Percentiles rank a stretch among this genome's conserved stretches.
These are phyloP conservation scores for Horisme vitalbata DNA, from an alignment of 2,888 invertebrate genomes.

Conservation along the genomic window DNA sequence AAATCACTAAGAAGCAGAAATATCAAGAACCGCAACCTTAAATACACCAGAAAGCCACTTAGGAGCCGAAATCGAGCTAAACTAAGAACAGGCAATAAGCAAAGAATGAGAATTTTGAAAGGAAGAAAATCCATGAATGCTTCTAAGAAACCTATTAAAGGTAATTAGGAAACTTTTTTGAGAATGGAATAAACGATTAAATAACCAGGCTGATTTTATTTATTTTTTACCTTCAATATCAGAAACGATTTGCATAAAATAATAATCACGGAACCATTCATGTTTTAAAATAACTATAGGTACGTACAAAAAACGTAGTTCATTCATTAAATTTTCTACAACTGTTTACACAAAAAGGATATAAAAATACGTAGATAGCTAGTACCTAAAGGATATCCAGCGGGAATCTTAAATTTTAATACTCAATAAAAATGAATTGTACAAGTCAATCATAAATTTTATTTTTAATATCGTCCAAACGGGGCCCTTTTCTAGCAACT, in stretches of 20 bases:
- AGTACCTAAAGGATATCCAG: no score
- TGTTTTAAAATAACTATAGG: no score
- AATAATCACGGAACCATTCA: no score
- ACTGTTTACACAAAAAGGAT: no score
- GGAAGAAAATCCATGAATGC: conserved; percentile 2
- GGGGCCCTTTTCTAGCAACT: no score
- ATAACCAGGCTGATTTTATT: conserved; percentile 12
- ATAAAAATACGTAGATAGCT: no score
- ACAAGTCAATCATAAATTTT: no score
- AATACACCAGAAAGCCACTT: background rate
- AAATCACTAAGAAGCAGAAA: background rate
- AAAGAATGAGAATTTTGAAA: background rate
- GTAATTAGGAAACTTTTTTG: conserved; percentile 9
- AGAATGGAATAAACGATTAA: conserved; percentile 17
- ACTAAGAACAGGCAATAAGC: background rate
- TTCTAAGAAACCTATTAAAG: conserved; percentile 7
- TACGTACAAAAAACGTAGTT: no score
- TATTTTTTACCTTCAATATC: background rate
- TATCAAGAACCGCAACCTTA: background rate
- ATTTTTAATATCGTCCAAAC: no score
- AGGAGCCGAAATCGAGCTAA: background rate
- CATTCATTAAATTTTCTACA: no score
- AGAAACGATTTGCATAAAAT: background rate
- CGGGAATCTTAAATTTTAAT: no score
- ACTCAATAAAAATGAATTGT: no score